Percentiles rank a stretch among this genome's conserved stretches.
These are phyloP conservation scores for Enteromius mattozi DNA, from an alignment of 2,797 vertebrate genomes.

Conservation along the genomic window DNA sequence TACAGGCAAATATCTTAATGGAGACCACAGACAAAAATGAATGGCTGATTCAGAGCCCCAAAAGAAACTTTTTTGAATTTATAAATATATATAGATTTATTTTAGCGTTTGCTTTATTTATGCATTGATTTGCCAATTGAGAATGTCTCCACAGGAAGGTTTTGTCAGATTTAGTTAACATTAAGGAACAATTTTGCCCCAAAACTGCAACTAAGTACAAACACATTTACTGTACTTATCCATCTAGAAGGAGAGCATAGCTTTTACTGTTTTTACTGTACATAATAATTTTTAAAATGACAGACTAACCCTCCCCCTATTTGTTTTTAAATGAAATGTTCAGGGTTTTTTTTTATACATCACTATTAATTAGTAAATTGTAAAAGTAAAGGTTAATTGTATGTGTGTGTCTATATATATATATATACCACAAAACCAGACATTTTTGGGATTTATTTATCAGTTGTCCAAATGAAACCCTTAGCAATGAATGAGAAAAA, in stretches of 20 bases:
- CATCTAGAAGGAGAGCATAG: neutral
- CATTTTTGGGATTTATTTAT: too few relatives aligned
- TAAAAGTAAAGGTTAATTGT: too few relatives aligned
- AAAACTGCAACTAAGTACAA: neutral
- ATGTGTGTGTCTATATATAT: too few relatives aligned
- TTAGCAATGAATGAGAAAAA: too few relatives aligned
- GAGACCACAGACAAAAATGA: neutral
- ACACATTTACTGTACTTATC: too few relatives aligned
- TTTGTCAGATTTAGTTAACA: neutral
- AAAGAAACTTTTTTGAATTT: neutral
- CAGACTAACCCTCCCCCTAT: neutral
- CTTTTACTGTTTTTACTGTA: neutral
- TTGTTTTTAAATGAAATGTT: too few relatives aligned
- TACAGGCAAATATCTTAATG: neutral
- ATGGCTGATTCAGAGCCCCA: neutral
- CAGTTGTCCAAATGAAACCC: too few relatives aligned
- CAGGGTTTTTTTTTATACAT: too few relatives aligned
- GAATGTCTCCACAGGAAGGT: neutral
- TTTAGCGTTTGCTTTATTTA: neutral
- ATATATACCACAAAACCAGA: too few relatives aligned
- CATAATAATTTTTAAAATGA: neutral
- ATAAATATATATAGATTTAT: neutral
- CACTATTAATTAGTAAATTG: too few relatives aligned
- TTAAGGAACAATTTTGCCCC: neutral
- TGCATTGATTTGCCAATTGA: neutral